Percentiles rank a stretch among this genome's conserved stretches.
Conservation (phyloP, 2,113 vertebrate species). For the Calonectris borealis region DNA sequence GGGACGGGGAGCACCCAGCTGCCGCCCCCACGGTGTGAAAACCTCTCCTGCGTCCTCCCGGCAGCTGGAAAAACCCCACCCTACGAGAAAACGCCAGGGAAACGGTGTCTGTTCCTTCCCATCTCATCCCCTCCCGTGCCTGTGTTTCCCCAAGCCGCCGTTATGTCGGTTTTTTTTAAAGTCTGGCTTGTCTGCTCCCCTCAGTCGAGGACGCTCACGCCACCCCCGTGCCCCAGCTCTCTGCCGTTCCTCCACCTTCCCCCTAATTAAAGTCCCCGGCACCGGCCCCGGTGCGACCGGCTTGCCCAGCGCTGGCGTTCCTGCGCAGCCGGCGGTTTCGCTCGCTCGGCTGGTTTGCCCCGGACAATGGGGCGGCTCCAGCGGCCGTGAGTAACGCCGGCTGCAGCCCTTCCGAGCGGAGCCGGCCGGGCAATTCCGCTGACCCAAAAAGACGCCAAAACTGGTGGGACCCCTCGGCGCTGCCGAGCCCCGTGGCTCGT, state of each 20-base stretch:
- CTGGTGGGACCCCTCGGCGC: accelerated
- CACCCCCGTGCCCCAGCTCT: not conserved
- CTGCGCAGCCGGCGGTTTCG: not conserved
- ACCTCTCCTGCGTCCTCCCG: not conserved
- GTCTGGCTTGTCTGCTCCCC: not conserved
- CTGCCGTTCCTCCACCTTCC: not conserved
- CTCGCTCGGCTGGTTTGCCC: not conserved
- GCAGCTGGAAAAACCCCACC: not conserved
- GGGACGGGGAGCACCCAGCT: not conserved
- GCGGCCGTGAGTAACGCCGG: not conserved
- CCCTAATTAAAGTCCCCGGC: not conserved
- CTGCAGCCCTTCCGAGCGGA: not conserved
- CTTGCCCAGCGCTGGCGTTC: not conserved
- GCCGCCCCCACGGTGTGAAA: not conserved
- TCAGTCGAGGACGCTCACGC: not conserved
- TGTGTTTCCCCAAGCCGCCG: not conserved
- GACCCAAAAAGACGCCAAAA: not conserved
- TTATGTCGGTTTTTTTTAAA: not conserved
- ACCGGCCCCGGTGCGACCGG: not conserved
- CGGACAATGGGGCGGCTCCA: not conserved
- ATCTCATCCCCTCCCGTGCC: not conserved
- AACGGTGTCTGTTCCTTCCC: not conserved
- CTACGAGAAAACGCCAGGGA: not conserved
- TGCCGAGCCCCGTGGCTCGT: not conserved
- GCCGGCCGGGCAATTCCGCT: not conserved